Conservation (phyloP, 2,797 vertebrate species). For the Discoglossus pictus region DNA sequence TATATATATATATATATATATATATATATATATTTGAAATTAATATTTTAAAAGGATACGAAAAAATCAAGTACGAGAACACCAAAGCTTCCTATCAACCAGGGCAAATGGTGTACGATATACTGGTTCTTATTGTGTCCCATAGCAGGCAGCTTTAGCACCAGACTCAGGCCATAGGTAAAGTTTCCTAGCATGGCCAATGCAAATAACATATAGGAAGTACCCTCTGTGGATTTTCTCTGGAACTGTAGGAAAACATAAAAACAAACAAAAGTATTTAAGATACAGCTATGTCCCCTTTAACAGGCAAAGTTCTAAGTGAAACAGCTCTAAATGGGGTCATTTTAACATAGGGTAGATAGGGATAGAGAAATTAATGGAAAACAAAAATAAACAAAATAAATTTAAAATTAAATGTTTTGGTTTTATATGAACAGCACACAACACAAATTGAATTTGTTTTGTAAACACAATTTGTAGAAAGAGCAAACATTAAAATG, state of each 20-base stretch:
- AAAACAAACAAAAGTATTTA: background rate
- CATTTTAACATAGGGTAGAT: no score
- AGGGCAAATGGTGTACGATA: conserved; percentile 70
- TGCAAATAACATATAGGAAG: conserved; percentile 68
- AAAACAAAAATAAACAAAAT: background rate
- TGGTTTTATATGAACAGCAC: no score
- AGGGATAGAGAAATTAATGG: background rate
- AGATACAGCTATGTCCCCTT: no score
- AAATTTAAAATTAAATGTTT: no score
- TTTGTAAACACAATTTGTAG: no score
- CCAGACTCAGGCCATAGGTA: conserved; percentile 64
- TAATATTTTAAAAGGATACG: conserved; percentile 65
- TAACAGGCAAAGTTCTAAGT: no score
- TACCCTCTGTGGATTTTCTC: conserved; percentile 69
- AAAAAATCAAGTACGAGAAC: conserved; percentile 71
- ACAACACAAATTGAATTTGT: no score
- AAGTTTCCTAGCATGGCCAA: conserved; percentile 70
- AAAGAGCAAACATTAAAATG: no score
- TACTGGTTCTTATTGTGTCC: conserved; percentile 55
- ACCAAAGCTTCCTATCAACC: conserved; percentile 73
- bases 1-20: background rate
- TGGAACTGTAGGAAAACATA: conserved; percentile 57
- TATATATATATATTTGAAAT: conserved; percentile 21
- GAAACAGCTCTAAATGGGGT: no score
- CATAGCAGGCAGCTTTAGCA: conserved; percentile 66